Conservation (phyloP, 2,113 vertebrate species). For the Notiomystis cincta region DNA sequence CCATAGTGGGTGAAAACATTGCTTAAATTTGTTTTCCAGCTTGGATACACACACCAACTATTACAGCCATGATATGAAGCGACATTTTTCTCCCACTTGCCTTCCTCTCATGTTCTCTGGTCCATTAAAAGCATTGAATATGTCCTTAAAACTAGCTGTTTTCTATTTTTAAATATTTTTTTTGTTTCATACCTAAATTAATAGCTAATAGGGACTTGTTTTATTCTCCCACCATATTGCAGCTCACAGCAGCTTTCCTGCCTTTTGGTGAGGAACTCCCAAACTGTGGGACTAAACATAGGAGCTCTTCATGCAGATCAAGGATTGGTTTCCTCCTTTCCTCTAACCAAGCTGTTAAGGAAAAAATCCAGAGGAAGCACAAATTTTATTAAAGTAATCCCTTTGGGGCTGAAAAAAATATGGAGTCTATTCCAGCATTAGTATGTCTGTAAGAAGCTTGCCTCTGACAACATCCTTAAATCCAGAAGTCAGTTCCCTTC, state of each 20-base stretch:
- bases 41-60: neutral
- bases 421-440: neutral
- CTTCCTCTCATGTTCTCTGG: neutral
- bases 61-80: neutral
- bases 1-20: neutral
- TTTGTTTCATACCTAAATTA: neutral
- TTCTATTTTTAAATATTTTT: neutral
- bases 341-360: neutral
- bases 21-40: neutral
- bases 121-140: neutral
- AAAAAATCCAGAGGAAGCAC: neutral
- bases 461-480: neutral
- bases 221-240: neutral
- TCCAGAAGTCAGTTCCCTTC: neutral
- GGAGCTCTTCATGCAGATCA: neutral
- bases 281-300: neutral
- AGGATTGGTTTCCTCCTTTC: neutral
- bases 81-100: neutral
- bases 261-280: neutral
- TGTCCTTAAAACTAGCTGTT: neutral
- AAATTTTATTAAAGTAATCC: neutral
- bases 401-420: neutral
- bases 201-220: neutral
- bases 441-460: neutral
- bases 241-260: neutral